Base-by-base conservation (phyloP, 2,113 vertebrate genomes). In the Aix galericulata region DNA sequence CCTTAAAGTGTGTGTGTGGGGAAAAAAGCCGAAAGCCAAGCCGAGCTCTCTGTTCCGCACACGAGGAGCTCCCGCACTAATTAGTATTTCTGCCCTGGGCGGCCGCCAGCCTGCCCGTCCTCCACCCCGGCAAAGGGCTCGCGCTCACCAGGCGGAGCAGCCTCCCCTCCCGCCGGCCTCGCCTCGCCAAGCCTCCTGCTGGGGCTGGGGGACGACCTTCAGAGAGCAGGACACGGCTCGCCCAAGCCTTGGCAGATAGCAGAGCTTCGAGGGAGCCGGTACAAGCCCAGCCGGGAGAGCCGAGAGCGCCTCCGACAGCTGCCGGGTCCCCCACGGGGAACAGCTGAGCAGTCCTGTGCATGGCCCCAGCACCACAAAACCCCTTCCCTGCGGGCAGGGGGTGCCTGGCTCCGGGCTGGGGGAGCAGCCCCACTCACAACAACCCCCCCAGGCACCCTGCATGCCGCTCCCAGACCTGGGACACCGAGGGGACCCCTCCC, bases 151-250 rank as follows among this genome's bases (percentile, higher is more conserved):
- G 67, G 10, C 40, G 0, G 82, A 32, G 86, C 26, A 9, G 83
- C 91, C 80, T 40, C 87, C 87, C 79, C 84, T 36, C 81, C 31
- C 2, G 13, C 60, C 79, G 0, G 17, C 64, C 72, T 17, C 2
- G 48, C 34, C 2, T 52, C 55, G 48, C 82, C 22, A 48, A 6
- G 0, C 14, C 86, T 91, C 52, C 53, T 2, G 7, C 86, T 31
- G 50, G 7, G 60, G 56, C 73, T 36, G 59, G 17, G 53, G 48
- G 82, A 46, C 62, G 92, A 91, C 93, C 93, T 96, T 96, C 94
- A 92, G n/a, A 50, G 11, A 4, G 52, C 82, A 83, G 53, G 56
- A 58, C 2, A 8, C 66, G 34, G 53, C 77, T 87, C 34, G 72
- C 55, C 91, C 2, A 12, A 63, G 56, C 60, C 0, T 0, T 1